Percentiles rank a stretch among this genome's conserved stretches.
phyloP scores from a whole-genome alignment of 2,888 invertebrate species.

The Lepas anatifera region DNA sequence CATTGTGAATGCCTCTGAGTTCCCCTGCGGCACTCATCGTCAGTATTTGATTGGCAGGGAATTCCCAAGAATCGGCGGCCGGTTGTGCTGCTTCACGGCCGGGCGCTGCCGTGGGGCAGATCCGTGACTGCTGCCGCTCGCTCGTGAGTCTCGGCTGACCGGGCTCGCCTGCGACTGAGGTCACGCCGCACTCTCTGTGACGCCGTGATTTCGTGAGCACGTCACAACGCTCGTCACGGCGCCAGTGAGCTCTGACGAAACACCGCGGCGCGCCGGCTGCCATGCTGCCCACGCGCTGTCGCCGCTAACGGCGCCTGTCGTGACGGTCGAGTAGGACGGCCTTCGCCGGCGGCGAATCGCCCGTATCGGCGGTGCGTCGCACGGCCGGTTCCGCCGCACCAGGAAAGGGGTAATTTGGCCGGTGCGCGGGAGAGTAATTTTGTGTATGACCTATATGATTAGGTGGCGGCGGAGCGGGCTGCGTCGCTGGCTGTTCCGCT shows the following conservation, averaged over 20 bases:
- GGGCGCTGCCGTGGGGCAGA: no score
- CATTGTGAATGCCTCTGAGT: no score
- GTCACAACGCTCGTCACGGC: no score
- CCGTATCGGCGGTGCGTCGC: neutral
- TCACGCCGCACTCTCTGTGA: neutral
- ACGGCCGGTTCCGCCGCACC: neutral
- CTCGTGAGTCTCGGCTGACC: neutral
- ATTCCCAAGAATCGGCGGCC: no score
- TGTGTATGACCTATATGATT: conserved; percentile 10
- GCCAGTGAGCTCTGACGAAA: no score
- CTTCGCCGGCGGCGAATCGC: neutral
- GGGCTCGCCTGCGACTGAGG: neutral
- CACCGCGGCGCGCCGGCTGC: neutral
- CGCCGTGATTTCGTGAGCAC: neutral
- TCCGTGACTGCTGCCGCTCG: no score
- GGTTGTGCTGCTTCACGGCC: no score
- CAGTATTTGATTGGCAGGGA: no score
- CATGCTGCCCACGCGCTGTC: neutral
- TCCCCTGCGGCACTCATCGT: no score
- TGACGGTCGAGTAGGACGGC: neutral
- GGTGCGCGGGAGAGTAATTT: neutral
- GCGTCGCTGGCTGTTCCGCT: neutral
- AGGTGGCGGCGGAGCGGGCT: neutral
- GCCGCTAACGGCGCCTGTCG: neutral
- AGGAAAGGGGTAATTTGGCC: conserved; percentile 12